These are phyloP conservation scores for Parasteatoda lunata DNA, from an alignment of 2,888 invertebrate genomes.

Conservation along the genomic window DNA sequence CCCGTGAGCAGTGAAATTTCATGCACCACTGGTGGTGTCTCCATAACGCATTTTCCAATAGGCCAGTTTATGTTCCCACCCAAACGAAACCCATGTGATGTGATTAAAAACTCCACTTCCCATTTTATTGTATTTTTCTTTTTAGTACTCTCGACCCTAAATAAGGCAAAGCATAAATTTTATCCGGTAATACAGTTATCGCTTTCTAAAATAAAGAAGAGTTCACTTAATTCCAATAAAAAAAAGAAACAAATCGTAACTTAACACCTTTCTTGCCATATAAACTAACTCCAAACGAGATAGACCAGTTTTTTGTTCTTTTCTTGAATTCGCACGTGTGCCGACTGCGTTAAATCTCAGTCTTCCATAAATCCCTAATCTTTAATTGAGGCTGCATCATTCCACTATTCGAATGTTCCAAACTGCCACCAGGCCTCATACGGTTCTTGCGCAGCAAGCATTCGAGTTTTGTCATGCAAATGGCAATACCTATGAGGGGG, in stretches of 20 bases:
- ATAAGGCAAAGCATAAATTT: background rate
- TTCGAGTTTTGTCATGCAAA: conserved; percentile 31
- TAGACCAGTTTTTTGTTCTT: conserved; percentile 29
- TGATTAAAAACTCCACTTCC: background rate
- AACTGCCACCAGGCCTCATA: background rate
- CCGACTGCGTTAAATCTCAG: conserved; percentile 7
- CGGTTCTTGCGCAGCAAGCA: background rate
- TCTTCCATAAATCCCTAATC: conserved; percentile 17
- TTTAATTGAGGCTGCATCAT: conserved; percentile 13
- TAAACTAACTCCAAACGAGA: conserved; percentile 24
- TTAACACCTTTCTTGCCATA: conserved; percentile 27
- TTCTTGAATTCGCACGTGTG: conserved; percentile 1
- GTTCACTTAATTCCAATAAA: background rate
- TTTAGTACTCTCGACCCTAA: background rate
- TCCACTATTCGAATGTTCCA: conserved; percentile 20
- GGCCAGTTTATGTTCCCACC: too few relatives aligned
- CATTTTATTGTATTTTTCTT: background rate
- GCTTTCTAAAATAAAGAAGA: background rate
- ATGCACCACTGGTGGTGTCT: too few relatives aligned
- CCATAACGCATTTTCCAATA: too few relatives aligned
- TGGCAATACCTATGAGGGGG: conserved; percentile 8
- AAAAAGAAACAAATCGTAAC: background rate
- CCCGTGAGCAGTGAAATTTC: too few relatives aligned
- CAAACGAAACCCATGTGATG: too few relatives aligned
- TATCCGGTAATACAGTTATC: background rate